Base-by-base conservation (phyloP, 2,113 vertebrate genomes). In the Polypterus senegalus region DNA sequence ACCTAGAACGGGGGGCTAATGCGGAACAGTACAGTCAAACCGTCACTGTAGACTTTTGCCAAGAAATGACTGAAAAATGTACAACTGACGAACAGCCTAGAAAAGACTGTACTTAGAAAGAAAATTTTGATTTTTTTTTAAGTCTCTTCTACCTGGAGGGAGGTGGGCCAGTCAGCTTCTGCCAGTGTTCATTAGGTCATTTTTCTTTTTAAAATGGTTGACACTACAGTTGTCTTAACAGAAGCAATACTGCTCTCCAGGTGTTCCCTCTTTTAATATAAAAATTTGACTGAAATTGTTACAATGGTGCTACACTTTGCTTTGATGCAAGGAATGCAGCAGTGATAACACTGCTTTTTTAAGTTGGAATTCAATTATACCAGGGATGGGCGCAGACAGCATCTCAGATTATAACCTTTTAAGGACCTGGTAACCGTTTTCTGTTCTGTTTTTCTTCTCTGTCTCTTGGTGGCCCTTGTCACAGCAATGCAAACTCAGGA, bases 41-140 rank as follows among this genome's bases (percentile, higher is more conserved):
- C 3, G 96, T 97, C 66, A 97, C 96, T 0, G 92, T 97, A 70
- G 96, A 98, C 81, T 98, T 98, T 79, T 98, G 96, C 86, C 96
- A 98, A 84, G 94, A 98, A 83, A 98, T 98, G 96, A 97, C 96
- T 75, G 96, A 98, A 70, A 98, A 98, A 85, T 98, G 96, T 88
- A 98, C 96, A 60, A 98, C 96, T 54, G 94, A 98, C 46, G 96
- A 98, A 80, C 96, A 96, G 70, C 96, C 96, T 61, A 87, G 91
- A 76, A 97, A 91, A 84, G 96, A 98, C 80, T 93, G 86, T 64
- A 81, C 89, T 76, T 86, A 92, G 83, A 86, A 84, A 74, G 69
- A 7, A 47, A 44, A 9, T 7, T 70, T 69, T 63, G 9, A 9
- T 10, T 55, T 55, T 55, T 55, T 73, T 81, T 85, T 86, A 83